Evolutionary conservation across 2,888 invertebrate genomes (phyloP), one percentile per base, ranked within the genome.

Genomic region (Cosmopolites sordidus): DNA sequence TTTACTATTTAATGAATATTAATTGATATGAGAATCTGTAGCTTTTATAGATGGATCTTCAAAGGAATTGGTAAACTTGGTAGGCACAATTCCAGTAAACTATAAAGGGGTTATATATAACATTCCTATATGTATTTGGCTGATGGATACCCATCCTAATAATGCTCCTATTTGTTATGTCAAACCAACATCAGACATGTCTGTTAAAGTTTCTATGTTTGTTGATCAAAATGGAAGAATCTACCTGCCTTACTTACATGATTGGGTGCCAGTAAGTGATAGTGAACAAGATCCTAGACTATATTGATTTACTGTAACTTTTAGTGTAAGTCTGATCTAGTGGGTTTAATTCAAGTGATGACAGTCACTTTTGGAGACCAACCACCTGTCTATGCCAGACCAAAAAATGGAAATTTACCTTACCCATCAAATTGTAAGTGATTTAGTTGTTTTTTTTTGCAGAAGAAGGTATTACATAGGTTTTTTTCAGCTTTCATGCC

Each of bases 81-180:
- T 85, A 68, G 97, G 97, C 48, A 97, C 96, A 5, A 91, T 97
- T 66, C 97, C 96, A 39, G 92, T 97, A 1, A 79, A 81, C 48
- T 96, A 89, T 71, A 93, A 90, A 83, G 90, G 92, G 76, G 78
- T 69, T 53, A 82, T 79, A 41, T 99, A 99, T 76, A 93, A 98
- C 76, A 99, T 99, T 73, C 99, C 99, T 11, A 84, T 99, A 37
- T 89, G 90, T 69, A 87, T 99, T 66, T 98, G 94, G 92, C 72
- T 99, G 44, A 88, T 94, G 85, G 95, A 98, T 69, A 96, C 95
- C 2, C 95, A 99, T 79, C 99, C 99, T 0, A 86, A 89, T 70
- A 91, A 94, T 76, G 93, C 97, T 29, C 99, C 99, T 0, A 86
- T 98, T 76, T 90, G 90, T 70, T 92, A 87, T 68, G 97, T 99